Evolutionary conservation across 2,797 vertebrate species (phyloP).

Genomic region (Alcedo atthis): DNA sequence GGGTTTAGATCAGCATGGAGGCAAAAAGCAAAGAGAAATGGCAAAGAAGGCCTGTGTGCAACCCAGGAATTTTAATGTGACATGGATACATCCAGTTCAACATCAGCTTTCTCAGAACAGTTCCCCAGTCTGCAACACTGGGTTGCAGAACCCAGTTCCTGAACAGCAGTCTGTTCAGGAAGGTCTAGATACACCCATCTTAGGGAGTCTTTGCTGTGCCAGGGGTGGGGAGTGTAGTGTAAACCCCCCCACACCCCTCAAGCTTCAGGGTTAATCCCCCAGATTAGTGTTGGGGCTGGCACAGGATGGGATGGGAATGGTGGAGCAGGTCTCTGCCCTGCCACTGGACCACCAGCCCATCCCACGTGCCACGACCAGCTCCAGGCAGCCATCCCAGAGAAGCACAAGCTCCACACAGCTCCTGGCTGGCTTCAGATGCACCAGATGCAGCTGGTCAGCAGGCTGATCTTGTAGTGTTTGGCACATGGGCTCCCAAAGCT

Average conservation of each 20-base stretch:
- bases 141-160: too few species aligned
- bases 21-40: neutral
- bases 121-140: neutral
- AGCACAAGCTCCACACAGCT: neutral
- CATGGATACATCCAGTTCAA: neutral
- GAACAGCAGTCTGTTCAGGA: neutral
- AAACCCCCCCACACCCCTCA: neutral
- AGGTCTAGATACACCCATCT: neutral
- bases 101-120: neutral
- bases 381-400: neutral
- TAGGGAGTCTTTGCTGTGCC: neutral
- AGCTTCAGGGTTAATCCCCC: neutral
- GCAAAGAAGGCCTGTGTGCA: neutral
- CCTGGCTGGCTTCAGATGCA: neutral
- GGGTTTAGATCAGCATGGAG: neutral
- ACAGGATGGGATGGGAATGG: rapidly evolving
- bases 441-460: conserved; percentile 58
- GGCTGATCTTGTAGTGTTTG: conserved; percentile 41
- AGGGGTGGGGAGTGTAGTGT: neutral
- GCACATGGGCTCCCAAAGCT: conserved; percentile 9
- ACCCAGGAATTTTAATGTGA: neutral
- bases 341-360: rapidly evolving
- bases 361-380: rapidly evolving
- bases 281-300: neutral
- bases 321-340: neutral